Base-by-base conservation (phyloP, 2,797 vertebrate species). In the Hydrolagus colliei region DNA sequence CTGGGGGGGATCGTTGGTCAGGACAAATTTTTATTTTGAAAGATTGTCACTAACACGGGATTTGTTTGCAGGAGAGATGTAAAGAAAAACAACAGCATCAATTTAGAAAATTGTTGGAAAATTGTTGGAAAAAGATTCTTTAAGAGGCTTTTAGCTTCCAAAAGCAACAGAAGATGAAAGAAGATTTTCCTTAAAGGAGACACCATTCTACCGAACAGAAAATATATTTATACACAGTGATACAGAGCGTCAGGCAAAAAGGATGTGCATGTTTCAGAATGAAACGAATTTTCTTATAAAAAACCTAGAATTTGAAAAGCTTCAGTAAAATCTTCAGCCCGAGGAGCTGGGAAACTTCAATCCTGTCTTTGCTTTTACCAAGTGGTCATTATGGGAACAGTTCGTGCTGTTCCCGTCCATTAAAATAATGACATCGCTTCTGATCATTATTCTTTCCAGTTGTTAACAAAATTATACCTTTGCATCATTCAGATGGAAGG, bases 401-500 rank as follows among this genome's bases (percentile, higher is more conserved):
- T 35, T 68, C 41, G n/a, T 63, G 10, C 16, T 11, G 4, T 67
- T 1, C 4, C 13, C 20, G 14, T 68, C 41, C 18, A 68, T n/a
- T 10, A 35, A 9, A 63, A 84, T 6, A 41, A 10, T 20, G 8
- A 9, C 27, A 3, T 27, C 9, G 5, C 16, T 52, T 41, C 32
- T 68, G 71, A 84, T 84, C 65, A 84, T 71, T 68, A 68, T 84
- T 84, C 65, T 71, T n/a, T 84, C 41, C 79, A 87, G 88, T 86
- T 86, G 84, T 87, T 86, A 87, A 88, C 87, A 86, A 87, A 87
- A 87, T 86, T 86, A 90, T 89, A 88, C 88, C 77, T 84, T 78
- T 86, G 89, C 88, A 89, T 88, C 87, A 87, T 89, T 88, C 80
- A 67, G 87, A 86, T 87, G 79, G 68, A 84, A 84, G 88, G 67